Conservation (phyloP, 2,797 vertebrate genomes). For the Sebastes jordani region DNA sequence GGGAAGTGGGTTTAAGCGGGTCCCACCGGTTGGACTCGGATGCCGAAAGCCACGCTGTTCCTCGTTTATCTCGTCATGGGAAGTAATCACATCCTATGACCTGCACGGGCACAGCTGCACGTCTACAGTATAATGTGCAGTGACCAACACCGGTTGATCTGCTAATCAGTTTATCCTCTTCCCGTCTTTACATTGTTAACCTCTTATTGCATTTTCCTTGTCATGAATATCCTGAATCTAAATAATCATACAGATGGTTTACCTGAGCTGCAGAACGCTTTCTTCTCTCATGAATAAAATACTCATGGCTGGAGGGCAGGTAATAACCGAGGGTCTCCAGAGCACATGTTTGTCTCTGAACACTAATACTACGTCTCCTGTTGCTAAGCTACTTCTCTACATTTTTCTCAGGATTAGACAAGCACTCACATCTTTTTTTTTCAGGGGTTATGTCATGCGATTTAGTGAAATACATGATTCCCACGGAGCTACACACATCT, state of each 20-base stretch:
- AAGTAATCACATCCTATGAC: slow-evolving; percentile 61
- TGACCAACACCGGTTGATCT: slow-evolving; percentile 11
- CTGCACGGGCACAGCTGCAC: slow-evolving; percentile 35
- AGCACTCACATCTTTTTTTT: background rate
- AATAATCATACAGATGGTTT: slow-evolving; percentile 42
- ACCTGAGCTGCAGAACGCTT: slow-evolving; percentile 26
- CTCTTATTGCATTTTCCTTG: slow-evolving; percentile 36
- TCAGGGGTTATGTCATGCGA: background rate
- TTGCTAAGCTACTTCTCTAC: background rate
- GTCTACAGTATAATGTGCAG: slow-evolving; percentile 12
- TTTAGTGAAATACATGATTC: slow-evolving; percentile 6
- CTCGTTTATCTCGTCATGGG: slow-evolving; percentile 68
- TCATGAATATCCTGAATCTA: slow-evolving; percentile 23
- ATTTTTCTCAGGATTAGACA: background rate
- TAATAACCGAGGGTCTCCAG: slow-evolving; percentile 14
- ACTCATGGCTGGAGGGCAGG: slow-evolving; percentile 12
- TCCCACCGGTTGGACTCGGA: slow-evolving; percentile 58
- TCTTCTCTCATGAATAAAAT: slow-evolving; percentile 51
- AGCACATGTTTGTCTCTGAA: slow-evolving; percentile 32
- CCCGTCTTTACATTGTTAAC: slow-evolving; percentile 25
- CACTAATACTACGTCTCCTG: background rate
- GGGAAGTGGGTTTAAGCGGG: slow-evolving; percentile 60
- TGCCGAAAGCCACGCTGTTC: slow-evolving; percentile 48
- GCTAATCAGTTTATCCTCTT: slow-evolving; percentile 30
- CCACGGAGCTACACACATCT: background rate